Conservation (phyloP, 2,113 vertebrate genomes). For the Ornithorhynchus anatinus region DNA sequence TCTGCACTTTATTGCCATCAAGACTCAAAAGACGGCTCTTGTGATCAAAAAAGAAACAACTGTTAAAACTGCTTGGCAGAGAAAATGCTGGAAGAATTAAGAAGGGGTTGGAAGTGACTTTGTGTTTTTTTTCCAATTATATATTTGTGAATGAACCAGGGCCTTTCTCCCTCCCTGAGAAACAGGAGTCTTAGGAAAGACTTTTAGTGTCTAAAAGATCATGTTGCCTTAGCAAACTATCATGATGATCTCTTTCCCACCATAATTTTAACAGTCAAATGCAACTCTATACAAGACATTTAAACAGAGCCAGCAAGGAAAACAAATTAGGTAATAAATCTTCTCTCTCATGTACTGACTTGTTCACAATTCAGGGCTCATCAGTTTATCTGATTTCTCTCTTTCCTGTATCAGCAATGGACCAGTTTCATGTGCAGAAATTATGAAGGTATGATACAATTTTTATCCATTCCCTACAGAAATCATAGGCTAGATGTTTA, state of each 20-base stretch:
- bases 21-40: too few species aligned
- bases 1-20: too few species aligned
- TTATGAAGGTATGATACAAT: slow-evolving; percentile 25
- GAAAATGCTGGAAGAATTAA: neutral
- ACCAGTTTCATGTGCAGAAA: slow-evolving; percentile 5
- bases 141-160: neutral
- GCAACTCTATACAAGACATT: neutral
- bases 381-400: slow-evolving; percentile 12
- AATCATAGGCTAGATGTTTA: slow-evolving; percentile 45
- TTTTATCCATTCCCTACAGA: slow-evolving; percentile 17
- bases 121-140: neutral
- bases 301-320: slow-evolving; percentile 3
- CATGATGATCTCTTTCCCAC: slow-evolving; percentile 5
- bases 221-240: neutral
- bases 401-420: slow-evolving; percentile 10
- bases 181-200: neutral
- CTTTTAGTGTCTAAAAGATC: neutral
- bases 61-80: neutral
- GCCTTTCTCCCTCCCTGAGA: neutral
- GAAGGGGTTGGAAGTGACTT: neutral
- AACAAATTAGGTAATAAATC: slow-evolving; percentile 13
- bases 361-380: slow-evolving; percentile 42
- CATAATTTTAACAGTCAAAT: slow-evolving; percentile 4
- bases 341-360: slow-evolving; percentile 12
- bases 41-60: too few species aligned